Evolutionary conservation across 2,113 vertebrate genomes (phyloP).

Genomic region (Bombycilla garrulus): DNA sequence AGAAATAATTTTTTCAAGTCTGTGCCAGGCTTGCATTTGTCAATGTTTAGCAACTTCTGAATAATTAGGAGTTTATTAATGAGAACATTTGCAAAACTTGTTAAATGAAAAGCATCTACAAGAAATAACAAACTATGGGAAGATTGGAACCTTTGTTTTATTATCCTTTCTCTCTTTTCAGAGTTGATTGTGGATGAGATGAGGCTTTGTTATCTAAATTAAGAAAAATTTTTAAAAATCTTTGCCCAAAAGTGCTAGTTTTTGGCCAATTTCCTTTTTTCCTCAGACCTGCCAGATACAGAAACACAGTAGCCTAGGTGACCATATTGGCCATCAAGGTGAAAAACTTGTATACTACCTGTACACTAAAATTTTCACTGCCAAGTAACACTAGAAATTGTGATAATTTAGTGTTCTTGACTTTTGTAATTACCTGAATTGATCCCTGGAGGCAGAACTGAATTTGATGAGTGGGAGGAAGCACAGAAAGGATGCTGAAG

Average conservation of each 20-base stretch:
- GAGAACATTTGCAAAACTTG: not conserved
- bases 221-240: not conserved
- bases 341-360: not conserved
- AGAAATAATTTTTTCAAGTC: not conserved
- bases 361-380: not conserved
- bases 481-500: not conserved
- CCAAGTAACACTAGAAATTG: not conserved
- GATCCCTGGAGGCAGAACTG: not conserved
- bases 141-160: not conserved
- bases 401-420: not conserved
- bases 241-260: not conserved
- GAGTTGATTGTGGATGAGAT: not conserved
- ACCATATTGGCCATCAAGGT: not conserved
- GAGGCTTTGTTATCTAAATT: not conserved
- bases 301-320: not conserved
- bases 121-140: not conserved
- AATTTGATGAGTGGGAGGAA: not conserved
- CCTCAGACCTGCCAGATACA: not conserved
- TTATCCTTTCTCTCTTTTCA: not conserved
- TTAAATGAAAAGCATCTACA: not conserved
- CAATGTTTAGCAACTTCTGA: not conserved
- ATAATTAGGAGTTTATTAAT: not conserved
- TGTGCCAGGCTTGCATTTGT: not conserved
- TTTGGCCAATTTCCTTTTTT: not conserved
- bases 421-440: not conserved